Evolutionary conservation across 2,797 vertebrate genomes (phyloP).

Genomic region (Urocyon cinereoargenteus): DNA sequence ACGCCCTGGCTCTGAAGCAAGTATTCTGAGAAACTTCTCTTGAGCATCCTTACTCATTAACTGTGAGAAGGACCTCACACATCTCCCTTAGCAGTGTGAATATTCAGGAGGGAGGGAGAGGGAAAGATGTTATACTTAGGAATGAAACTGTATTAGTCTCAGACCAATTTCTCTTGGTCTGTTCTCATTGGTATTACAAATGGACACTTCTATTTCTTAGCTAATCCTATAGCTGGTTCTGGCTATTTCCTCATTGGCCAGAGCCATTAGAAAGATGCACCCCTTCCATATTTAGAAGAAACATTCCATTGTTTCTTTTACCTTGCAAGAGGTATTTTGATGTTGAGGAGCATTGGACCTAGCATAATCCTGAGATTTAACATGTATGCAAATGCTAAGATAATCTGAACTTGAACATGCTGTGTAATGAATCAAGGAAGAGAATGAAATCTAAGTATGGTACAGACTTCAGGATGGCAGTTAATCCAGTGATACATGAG

Average conservation of each 20-base stretch:
- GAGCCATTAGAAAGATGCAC: neutral
- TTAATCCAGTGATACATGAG: neutral
- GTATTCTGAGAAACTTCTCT: slow-evolving; percentile 61
- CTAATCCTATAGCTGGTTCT: neutral
- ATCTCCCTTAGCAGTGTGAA: slow-evolving; percentile 19
- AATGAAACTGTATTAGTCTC: neutral
- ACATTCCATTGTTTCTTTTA: neutral
- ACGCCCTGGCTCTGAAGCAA: neutral
- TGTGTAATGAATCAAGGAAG: neutral
- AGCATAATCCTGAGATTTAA: slow-evolving; percentile 11
- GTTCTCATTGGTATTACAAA: neutral
- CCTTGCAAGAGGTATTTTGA: neutral
- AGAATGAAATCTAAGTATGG: neutral
- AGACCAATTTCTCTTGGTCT: neutral
- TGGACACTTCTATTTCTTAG: neutral
- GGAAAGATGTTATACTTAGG: neutral
- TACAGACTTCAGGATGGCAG: neutral
- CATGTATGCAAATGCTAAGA: neutral
- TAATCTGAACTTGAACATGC: neutral
- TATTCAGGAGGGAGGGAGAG: neutral
- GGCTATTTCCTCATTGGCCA: neutral
- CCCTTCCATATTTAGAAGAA: neutral
- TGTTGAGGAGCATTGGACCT: neutral
- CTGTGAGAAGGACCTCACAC: slow-evolving; percentile 62
- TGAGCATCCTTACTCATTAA: slow-evolving; percentile 55